These are phyloP conservation scores for Neopelma chrysocephalum DNA, from an alignment of 2,797 vertebrate genomes.

Conservation along the genomic window DNA sequence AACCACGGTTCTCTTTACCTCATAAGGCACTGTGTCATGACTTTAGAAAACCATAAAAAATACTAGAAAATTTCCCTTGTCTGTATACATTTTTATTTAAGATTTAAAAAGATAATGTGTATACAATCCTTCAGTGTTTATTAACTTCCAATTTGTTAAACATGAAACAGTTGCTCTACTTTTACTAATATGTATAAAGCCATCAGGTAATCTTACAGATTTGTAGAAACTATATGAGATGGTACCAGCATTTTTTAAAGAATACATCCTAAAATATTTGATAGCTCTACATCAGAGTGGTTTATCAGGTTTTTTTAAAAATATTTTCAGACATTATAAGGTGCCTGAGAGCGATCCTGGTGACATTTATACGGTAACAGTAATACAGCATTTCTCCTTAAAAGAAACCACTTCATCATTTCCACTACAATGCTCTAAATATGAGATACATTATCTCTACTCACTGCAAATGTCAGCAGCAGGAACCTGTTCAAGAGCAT, in stretches of 20 bases:
- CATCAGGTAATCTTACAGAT: fast-evolving
- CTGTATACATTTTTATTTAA: neutral
- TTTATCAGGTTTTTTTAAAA: neutral
- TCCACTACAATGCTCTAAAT: neutral
- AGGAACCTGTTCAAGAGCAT: conserved; percentile 89
- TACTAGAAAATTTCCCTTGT: neutral
- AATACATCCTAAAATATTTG: neutral
- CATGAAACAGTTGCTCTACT: neutral
- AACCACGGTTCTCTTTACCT: neutral
- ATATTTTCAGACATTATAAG: neutral
- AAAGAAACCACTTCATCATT: neutral
- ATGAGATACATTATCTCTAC: conserved; percentile 42
- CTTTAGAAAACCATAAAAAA: neutral
- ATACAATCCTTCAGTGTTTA: neutral
- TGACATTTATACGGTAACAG: neutral
- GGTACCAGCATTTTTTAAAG: neutral
- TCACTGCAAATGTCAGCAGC: conserved; percentile 93
- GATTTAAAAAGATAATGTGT: neutral
- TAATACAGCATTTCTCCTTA: neutral
- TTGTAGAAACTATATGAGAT: neutral
- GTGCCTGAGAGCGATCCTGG: neutral
- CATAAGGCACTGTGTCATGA: neutral
- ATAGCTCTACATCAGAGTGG: neutral
- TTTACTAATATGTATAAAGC: neutral
- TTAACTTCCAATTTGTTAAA: neutral